Base-by-base conservation (phyloP, 92 coral and sea anemone genomes). In the Diadumene lineata region DNA sequence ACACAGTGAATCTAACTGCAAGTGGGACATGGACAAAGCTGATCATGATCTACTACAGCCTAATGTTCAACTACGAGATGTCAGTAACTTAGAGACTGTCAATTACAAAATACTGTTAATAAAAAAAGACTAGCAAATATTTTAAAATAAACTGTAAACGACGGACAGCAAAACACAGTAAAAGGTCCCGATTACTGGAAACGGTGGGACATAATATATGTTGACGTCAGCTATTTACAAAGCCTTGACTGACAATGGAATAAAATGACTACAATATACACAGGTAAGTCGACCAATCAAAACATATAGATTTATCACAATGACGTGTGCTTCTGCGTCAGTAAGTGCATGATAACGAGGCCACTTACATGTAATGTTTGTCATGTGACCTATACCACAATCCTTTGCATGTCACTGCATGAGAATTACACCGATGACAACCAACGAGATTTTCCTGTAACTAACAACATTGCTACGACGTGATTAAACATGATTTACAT, bases 251-350 rank as follows among this genome's bases (percentile, higher is more conserved):
- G 68, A 62, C 68, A 27, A 62, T 62, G 68, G 68, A 62, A 2
- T 62, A 19, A 26, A 62, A 28, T 4, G 68, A 31, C 68, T 1
- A 31, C 68, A 2, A 62, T 1, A 1, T 62, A n/a, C n/a, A 18
- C 38, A 62, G 68, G 68, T 62, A 62, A 62, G 68, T 30, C 43
- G 43, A 62, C 38, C 68, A 62, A 62, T 62, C 38, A 62, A 62
- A 62, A 27, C 38, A 28, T 27, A 2, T 62, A 15, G 31, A 38
- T 2, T 28, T 62, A 23, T 62, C 31, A 62, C n/a, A n/a, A n/a
- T n/a, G n/a, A n/a, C 68, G 68, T 29, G 31, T 62, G 18, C 38
- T 62, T 6, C 38, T 21, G 3, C 0, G 19, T 16, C 43, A 62
- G 31, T 3, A 0, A 16, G 1, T 62, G 43, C 68, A 28, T 28